Percentiles rank a stretch among this genome's conserved stretches.
These are phyloP conservation scores for Crypturellus undulatus DNA, from an alignment of 2,113 vertebrate species.

Conservation along the genomic window DNA sequence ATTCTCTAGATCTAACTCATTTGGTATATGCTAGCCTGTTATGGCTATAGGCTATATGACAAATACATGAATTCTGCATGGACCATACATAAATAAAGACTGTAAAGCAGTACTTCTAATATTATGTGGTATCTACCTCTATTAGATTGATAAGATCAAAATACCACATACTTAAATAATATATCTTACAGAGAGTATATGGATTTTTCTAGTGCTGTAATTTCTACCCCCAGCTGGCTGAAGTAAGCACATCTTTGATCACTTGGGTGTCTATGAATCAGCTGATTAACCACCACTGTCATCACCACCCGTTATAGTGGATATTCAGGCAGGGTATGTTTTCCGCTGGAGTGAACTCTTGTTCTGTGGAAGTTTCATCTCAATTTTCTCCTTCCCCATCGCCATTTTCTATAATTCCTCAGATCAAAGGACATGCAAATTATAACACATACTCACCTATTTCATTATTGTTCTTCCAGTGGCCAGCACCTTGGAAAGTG, in stretches of 20 bases:
- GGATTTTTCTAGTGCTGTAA: neutral
- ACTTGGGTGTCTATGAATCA: neutral
- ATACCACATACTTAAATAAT: neutral
- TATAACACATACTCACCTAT: neutral
- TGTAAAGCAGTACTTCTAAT: neutral
- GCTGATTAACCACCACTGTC: neutral
- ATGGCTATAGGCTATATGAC: neutral
- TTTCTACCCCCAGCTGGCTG: neutral
- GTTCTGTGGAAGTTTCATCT: neutral
- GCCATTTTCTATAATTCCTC: neutral
- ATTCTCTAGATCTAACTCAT: neutral
- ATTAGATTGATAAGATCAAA: neutral
- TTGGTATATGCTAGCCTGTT: neutral
- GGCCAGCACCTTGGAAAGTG: neutral
- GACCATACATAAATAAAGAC: neutral
- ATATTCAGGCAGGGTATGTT: neutral
- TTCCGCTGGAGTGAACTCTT: neutral
- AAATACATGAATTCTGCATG: neutral
- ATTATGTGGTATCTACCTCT: neutral
- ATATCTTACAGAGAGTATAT: neutral
- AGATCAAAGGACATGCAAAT: neutral
- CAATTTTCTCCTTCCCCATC: neutral
- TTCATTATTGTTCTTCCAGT: neutral
- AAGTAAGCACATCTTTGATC: neutral
- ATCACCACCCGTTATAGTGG: neutral